Evolutionary conservation across 2,797 vertebrate species (phyloP), one percentile per base, ranked within the genome.

Genomic region (Pipistrellus pygmaeus): DNA sequence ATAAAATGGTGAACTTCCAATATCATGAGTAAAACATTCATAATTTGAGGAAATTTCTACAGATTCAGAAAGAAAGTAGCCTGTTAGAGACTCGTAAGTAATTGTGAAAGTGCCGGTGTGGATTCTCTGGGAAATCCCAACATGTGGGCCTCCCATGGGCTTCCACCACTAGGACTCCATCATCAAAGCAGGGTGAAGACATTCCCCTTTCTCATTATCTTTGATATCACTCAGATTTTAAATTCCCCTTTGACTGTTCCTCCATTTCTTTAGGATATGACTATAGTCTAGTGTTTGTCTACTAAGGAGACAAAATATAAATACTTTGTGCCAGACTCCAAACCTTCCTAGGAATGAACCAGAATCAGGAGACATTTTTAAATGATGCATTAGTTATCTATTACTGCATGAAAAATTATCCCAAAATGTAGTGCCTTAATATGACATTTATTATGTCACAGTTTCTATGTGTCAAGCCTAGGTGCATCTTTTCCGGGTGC

Each of bases 1-100:
- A 84, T 77, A 82, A 92, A 85, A 80, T 69, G 20, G 17, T 75
- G 62, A 92, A 55, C 10, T 71, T 73, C 27, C 20, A 83, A 78
- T 6, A 23, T 81, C 7, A 60, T 87, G 23, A 14, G 14, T 60
- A 46, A 76, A 68, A 44, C 30, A 38, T 10, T 85, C 25, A 73
- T 35, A 69, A 85, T n/a, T 48, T 73, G 62, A 76, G 11, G 7
- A 68, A 90, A 62, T 92, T 77, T 12, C 30, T 60, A 48, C 8
- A 91, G 46, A 41, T 83, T 88, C 11, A 51, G n/a, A 82, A 96
- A 73, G 8, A 83, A 75, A 30, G 23, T 15, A 76, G 44, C 3
- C 17, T 64, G 18, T 44, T 23, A 86, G 62, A 53, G 44, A n/a
- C 1, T 76, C 10, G 21, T 69, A 71, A 76, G 64, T 81, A 51